These are phyloP conservation scores for Rousettus leschenaultii DNA, from an alignment of 2,113 vertebrate genomes.

Conservation along the genomic window DNA sequence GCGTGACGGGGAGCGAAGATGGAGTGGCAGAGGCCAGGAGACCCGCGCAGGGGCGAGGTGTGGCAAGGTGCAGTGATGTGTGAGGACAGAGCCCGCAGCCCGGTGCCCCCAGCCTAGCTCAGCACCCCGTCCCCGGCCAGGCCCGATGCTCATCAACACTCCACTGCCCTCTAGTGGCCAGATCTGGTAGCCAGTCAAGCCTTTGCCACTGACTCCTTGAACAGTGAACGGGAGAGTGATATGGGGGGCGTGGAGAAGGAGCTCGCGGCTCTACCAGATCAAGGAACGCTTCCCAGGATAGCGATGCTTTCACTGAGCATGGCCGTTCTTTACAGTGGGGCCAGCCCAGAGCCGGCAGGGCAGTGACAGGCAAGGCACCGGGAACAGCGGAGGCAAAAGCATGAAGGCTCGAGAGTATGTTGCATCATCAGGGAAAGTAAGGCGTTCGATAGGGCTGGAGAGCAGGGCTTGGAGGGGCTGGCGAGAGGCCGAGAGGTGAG, in stretches of 20 bases:
- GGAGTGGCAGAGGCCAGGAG: background rate
- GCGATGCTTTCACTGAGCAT: background rate
- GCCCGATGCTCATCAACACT: background rate
- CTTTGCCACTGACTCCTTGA: background rate
- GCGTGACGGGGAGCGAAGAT: background rate
- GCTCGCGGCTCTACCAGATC: accelerated
- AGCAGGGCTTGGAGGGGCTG: background rate
- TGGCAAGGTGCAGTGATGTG: accelerated
- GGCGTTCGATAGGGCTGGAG: background rate
- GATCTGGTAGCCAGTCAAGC: background rate
- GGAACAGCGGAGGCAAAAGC: background rate
- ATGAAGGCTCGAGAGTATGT: background rate
- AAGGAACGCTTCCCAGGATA: background rate
- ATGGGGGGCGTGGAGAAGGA: accelerated
- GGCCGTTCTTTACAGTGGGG: background rate
- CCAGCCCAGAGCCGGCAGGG: background rate
- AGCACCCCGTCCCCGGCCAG: background rate
- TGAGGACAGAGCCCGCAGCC: background rate
- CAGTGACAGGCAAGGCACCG: background rate
- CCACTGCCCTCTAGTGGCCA: slow-evolving; percentile 70
- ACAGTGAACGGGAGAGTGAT: accelerated
- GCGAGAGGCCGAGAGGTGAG: background rate
- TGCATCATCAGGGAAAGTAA: background rate
- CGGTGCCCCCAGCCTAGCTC: no score
- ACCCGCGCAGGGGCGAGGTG: no score